Base-by-base conservation (phyloP, 1,140 invertebrate species). In the Euglossa dilemma region DNA sequence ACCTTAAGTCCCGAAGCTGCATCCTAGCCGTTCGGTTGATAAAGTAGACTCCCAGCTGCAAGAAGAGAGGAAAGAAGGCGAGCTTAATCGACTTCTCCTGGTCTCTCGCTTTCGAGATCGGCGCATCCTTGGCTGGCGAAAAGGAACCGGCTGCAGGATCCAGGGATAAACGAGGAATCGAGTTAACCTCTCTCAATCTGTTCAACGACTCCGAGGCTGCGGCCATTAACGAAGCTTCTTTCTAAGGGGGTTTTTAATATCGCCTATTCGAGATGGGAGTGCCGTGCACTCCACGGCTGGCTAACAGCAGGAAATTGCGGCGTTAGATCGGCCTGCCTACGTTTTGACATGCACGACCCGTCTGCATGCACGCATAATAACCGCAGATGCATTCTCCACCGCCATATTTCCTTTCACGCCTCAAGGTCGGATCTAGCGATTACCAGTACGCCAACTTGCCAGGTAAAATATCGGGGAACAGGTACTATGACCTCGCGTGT, bases 371-470 rank as follows among this genome's bases (percentile, higher is more conserved):
- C 77, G 18, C 79, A 66, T 50, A 64, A 81, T 78, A 78, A 64
- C 25, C 75, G n/a, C 43, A 61, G 56, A 59, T 59, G 74, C 80
- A 78, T 83, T 83, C 80, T 69, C 80, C 63, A 28, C 6, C 70
- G 71, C 71, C 61, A 78, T 78, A 82, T 89, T 87, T 82, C 90
- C 87, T 91, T 91, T 91, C 90, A 87, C 90, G 70, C 47, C 20
- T 64, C 88, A 91, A 91, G 90, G 90, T 85, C 85, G 87, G 28
- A 54, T 57, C 79, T 18, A 73, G 77, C 80, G 67, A 86, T 91
- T 89, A 90, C 23, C 83, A 77, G 84, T 83, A 85, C 80, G 72
- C 82, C 67, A 89, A 89, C 82, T 59, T 16, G 54, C 8, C 18
- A 11, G 14, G 20, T 80, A 52, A 80, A 79, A 59, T 28, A 52